Evolutionary conservation across 2,888 invertebrate genomes (phyloP).

Genomic region (Euproctis similis): DNA sequence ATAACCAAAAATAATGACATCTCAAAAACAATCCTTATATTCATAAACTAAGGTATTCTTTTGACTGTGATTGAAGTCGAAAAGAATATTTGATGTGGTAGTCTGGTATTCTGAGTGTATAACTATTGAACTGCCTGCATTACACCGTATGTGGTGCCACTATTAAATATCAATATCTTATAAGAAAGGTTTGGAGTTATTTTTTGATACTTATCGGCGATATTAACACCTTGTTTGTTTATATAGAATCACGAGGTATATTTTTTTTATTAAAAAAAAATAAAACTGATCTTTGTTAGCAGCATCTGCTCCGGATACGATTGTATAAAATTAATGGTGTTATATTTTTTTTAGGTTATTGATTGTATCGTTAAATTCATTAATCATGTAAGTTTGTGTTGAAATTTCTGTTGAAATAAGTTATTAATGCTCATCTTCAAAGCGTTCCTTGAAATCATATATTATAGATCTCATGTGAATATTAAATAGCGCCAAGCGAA

Average conservation of each 20-base stretch:
- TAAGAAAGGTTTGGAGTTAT: constrained; percentile 51
- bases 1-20: constrained; percentile 10
- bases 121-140: constrained; percentile 57
- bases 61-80: constrained; percentile 20
- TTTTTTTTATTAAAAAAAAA: constrained; percentile 43
- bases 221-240: constrained; percentile 73
- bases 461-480: no score
- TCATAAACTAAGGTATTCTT: constrained; percentile 13
- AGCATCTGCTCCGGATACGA: constrained; percentile 56
- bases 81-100: constrained; percentile 61
- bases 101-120: constrained; percentile 64
- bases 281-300: constrained; percentile 34
- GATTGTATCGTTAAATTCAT: constrained; percentile 7
- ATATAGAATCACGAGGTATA: constrained; percentile 41
- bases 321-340: constrained; percentile 47
- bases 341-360: constrained; percentile 18
- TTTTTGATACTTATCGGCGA: constrained; percentile 56
- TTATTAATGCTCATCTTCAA: no score
- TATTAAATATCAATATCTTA: constrained; percentile 73
- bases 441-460: no score
- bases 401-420: no score
- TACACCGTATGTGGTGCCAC: constrained; percentile 60
- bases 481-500: no score
- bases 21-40: constrained; percentile 21
- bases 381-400: neutral